Conservation (phyloP, 2,797 vertebrate genomes). For the Sardinella longiceps region DNA sequence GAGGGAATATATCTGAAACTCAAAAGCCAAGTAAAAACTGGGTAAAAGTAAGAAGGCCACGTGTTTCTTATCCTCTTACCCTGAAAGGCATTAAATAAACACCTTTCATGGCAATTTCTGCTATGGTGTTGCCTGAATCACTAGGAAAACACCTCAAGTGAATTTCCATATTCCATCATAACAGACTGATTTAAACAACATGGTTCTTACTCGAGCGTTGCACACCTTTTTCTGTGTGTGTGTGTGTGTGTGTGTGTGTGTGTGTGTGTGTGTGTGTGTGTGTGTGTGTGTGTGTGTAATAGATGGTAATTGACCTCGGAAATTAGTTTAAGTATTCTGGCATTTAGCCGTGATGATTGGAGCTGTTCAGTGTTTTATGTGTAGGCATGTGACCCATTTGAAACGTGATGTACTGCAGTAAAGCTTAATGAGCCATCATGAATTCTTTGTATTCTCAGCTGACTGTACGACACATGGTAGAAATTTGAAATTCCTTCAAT, state of each 20-base stretch:
- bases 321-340: background rate
- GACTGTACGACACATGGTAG: background rate
- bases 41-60: constrained; percentile 29
- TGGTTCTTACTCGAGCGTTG: background rate
- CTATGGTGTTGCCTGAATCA: background rate
- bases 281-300: background rate
- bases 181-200: background rate
- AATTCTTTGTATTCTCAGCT: background rate
- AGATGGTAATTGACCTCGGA: background rate
- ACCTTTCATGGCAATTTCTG: constrained; percentile 23
- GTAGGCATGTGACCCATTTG: background rate
- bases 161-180: constrained; percentile 4
- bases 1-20: constrained; percentile 47
- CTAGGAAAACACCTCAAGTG: background rate
- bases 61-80: constrained; percentile 9
- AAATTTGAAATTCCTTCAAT: background rate
- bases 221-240: background rate
- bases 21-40: constrained; percentile 48
- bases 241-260: background rate
- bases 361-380: background rate
- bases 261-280: background rate
- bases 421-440: background rate
- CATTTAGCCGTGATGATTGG: background rate
- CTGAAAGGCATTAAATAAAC: constrained; percentile 45
- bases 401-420: background rate